A percentile compares a stretch with the other conserved stretches of the same genome.
Conservation (phyloP, 2,113 vertebrate species). For the Calidris pugnax region DNA sequence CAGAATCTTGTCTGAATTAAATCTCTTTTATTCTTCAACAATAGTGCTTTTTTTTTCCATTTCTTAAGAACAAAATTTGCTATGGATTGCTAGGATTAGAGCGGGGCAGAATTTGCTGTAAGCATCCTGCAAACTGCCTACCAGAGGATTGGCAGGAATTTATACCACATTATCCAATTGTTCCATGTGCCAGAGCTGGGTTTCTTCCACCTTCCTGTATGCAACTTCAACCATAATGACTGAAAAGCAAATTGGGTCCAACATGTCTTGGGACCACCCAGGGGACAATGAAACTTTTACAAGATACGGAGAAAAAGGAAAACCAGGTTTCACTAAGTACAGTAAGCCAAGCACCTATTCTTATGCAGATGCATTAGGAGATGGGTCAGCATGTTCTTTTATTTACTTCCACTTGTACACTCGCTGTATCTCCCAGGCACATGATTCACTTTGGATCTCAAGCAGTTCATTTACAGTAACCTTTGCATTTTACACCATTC, state of each 20-base stretch:
- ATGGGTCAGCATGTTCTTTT: background rate
- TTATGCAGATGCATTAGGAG: background rate
- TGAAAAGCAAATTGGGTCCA: background rate
- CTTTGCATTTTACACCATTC: background rate
- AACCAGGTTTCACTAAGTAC: background rate
- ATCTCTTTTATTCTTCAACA: background rate
- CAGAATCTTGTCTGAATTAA: background rate
- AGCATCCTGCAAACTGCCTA: background rate
- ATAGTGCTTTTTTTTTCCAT: background rate
- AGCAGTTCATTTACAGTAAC: background rate
- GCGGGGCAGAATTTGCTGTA: background rate
- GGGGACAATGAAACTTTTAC: background rate
- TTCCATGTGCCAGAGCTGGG: background rate
- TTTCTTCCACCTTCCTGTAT: background rate
- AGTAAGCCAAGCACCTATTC: background rate
- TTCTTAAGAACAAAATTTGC: background rate
- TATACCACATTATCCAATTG: background rate
- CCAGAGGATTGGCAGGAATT: background rate
- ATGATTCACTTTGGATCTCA: background rate
- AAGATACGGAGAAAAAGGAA: background rate
- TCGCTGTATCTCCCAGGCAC: background rate
- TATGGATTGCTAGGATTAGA: background rate
- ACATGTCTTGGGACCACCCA: background rate
- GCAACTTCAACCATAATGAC: background rate
- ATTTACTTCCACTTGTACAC: background rate